phyloP scores from a whole-genome alignment of 2,888 invertebrate genomes.

The Folsomia manolachei region DNA sequence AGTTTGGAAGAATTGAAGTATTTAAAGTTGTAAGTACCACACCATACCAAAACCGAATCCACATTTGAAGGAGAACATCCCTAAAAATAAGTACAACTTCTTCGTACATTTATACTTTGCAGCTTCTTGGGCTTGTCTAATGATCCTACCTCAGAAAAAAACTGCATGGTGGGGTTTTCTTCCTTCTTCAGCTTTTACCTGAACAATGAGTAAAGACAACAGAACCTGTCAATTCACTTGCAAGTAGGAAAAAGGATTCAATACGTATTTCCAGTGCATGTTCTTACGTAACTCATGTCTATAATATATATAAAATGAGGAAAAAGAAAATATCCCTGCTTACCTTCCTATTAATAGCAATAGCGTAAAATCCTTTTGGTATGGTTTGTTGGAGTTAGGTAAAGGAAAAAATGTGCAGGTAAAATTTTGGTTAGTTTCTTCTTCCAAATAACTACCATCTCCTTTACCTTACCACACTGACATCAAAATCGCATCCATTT shows the following conservation, averaged over 20 bases:
- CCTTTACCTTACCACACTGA: too few species aligned
- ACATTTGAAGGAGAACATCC: neutral
- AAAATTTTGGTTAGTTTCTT: too few species aligned
- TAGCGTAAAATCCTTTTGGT: too few species aligned
- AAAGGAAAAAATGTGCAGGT: too few species aligned
- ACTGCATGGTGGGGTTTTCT: neutral
- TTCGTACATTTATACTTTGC: neutral
- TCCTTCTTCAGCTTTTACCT: neutral
- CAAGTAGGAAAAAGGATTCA: neutral
- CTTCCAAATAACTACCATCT: too few species aligned
- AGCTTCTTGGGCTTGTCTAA: neutral
- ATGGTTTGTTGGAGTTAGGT: too few species aligned
- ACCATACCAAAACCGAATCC: too few species aligned
- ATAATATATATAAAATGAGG: too few species aligned
- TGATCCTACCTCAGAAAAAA: neutral
- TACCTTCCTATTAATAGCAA: too few species aligned
- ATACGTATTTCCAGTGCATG: neutral
- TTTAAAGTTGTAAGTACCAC: neutral
- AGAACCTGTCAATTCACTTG: constrained; percentile 12
- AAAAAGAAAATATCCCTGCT: too few species aligned
- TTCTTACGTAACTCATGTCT: neutral
- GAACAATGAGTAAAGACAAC: constrained; percentile 2
- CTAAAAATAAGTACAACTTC: neutral
- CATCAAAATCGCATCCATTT: too few species aligned
- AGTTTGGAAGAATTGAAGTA: neutral